Evolutionary conservation across 1,140 invertebrate species (phyloP), one percentile per base, ranked within the genome.

Genomic region (Harpegnathos saltator): DNA sequence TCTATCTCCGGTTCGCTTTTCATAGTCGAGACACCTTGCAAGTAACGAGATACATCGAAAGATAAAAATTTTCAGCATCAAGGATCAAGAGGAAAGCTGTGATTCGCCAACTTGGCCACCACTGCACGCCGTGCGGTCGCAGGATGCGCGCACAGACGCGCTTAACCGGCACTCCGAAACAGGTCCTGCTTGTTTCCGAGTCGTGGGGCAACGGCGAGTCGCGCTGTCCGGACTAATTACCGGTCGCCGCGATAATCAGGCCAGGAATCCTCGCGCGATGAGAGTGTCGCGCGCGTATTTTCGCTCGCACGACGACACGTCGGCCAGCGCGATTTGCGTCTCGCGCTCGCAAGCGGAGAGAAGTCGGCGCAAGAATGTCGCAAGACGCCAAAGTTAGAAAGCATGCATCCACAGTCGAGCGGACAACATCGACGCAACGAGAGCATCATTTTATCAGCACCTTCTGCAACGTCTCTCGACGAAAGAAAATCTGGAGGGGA

Each of bases 331-430:
- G 24, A 63, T 63, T 63, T 17, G 12, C 61, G 61, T 38, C 33
- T 29, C 24, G 3, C 61, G 33, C 24, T 29, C 24, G 61, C 24
- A 17, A 14, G 12, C 26, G 15, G 24, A 63, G 24, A 63, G 1
- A 33, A 19, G 54, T 1, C 61, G 61, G 61, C 33, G 61, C 61
- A 9, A 44, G 38, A 33, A 63, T 33, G 17, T 63, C 12, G 26
- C 61, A 63, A 63, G 61, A 26, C 17, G 38, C 3, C n/a, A 12
- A 63, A 38, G 19, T 38, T 63, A 63, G 61, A 63, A 63, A 63
- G 61, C 33, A 63, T 62, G 59, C 59, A 62, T 54, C 15, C 52
- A 15, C 22, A 5, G n/a, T 33, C 29, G 29, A 5, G 5, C 29
- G 33, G 5, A 58, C n/a, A 24, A 19, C 56, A 58, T 58, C 56